Evolutionary conservation across 2,888 invertebrate species (phyloP), one percentile per base, ranked within the genome.

Genomic region (Cheilosia variabilis): DNA sequence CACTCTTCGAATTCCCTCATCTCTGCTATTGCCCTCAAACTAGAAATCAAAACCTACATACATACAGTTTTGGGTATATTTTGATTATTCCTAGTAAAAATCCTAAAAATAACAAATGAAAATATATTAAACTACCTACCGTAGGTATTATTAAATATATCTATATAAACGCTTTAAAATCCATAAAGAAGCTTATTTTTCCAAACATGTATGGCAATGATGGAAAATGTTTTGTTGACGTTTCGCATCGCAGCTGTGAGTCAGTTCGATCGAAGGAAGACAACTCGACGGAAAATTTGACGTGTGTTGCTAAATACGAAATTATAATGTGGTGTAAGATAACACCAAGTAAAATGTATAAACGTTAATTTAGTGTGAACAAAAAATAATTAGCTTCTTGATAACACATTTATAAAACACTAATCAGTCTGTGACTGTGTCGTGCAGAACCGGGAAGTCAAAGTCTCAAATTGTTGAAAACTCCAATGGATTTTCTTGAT

Each of bases 401-500:
- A 53, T 66, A 50, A 19, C 45, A 45, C 22, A 43, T 65, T 80
- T 31, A n/a, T 10, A 55, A 17, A 55, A 17, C 34, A 66, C 24
- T 63, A 31, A 62, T 50, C 50, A 43, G 31, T 37, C 41, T 60
- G 53, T 50, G 45, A 37, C 5, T 52, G 52, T 63, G 53, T 37
- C 58, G 50, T 65, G 71, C 50, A 60, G 22, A 66, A 45, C 63
- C 81, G 69, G 58, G 77, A 72, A 82, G 31, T 6, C 47, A 43
- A 34, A 68, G 45, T 19, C 58, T 58, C 45, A 31, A 27, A 15
- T 60, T 58, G 31, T n/a, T 24, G 50, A 27, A 34, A 34, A 75
- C n/a, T 53, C 57, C 55, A 37, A 76, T 76, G 76, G 52, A 57
- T 65, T 71, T 78, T 73, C 58, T 69, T 73, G 65, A 47, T 71